Conservation (phyloP, 2,888 invertebrate species). For the Orchesella flavescens region DNA sequence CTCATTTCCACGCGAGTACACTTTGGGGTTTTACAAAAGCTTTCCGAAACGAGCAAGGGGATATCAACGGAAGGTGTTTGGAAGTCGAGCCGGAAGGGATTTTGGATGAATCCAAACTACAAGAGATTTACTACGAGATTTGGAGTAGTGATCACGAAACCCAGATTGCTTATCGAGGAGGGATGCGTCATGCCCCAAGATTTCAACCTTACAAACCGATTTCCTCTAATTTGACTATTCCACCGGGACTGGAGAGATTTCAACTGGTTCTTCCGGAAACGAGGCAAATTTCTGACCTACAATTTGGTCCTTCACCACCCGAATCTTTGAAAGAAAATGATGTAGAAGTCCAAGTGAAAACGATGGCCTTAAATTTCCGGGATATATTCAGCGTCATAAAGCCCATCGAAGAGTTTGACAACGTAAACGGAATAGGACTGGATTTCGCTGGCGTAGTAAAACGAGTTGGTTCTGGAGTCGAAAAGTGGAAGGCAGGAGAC, state of each 20-base stretch:
- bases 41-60: neutral
- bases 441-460: conserved; percentile 54
- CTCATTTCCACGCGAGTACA: neutral
- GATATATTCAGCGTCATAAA: conserved; percentile 32
- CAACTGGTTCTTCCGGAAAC: conserved; percentile 11
- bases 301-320: neutral
- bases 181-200: neutral
- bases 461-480: neutral
- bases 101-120: neutral
- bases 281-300: neutral
- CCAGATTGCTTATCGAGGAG: neutral
- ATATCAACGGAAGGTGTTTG: neutral
- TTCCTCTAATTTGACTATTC: neutral
- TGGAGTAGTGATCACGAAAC: neutral
- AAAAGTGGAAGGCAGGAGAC: neutral
- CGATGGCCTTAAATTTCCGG: conserved; percentile 20
- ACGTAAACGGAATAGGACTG: neutral
- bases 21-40: neutral
- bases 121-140: neutral
- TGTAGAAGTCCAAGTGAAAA: conserved; percentile 29
- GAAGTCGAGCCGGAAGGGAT: neutral
- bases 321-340: neutral
- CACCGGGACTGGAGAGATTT: conserved; percentile 29
- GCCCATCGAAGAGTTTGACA: neutral
- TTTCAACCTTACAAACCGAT: neutral